Conservation (phyloP, 2,888 invertebrate species). For the Troides helena region DNA sequence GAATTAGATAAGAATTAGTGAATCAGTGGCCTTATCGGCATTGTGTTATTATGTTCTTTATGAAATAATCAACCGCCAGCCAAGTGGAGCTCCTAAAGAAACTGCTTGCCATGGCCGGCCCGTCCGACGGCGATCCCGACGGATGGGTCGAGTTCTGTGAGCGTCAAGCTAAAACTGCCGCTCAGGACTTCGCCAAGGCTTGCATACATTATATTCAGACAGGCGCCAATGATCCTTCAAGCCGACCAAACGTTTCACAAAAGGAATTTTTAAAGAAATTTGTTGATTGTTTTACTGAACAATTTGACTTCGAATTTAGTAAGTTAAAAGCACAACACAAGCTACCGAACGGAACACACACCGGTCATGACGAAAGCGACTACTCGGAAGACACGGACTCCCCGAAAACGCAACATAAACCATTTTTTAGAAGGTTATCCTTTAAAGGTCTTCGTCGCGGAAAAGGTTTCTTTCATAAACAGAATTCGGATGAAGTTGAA, state of each 20-base stretch:
- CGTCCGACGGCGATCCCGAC: slow-evolving; percentile 82
- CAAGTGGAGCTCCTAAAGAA: slow-evolving; percentile 78
- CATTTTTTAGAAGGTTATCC: slow-evolving; percentile 91
- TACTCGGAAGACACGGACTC: slow-evolving; percentile 89
- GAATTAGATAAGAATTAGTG: slow-evolving; percentile 42
- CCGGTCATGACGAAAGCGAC: slow-evolving; percentile 81
- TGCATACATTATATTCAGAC: slow-evolving; percentile 89
- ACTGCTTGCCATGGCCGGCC: slow-evolving; percentile 77
- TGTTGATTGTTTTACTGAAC: slow-evolving; percentile 90
- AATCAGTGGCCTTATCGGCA: slow-evolving; percentile 38
- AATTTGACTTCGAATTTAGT: slow-evolving; percentile 89
- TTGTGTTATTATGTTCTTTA: slow-evolving; percentile 45
- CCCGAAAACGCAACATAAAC: slow-evolving; percentile 89
- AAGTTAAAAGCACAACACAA: slow-evolving; percentile 70
- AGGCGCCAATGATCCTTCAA: slow-evolving; percentile 83
- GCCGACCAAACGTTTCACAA: slow-evolving; percentile 84
- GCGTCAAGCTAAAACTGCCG: slow-evolving; percentile 91
- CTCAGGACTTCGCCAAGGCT: slow-evolving; percentile 93
- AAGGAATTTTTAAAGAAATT: slow-evolving; percentile 90
- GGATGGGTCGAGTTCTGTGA: slow-evolving; percentile 93
- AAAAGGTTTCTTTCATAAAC: slow-evolving; percentile 92
- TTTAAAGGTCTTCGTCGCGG: slow-evolving; percentile 92
- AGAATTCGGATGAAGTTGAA: slow-evolving; percentile 92
- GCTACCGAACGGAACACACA: slow-evolving; percentile 72
- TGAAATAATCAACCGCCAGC: slow-evolving; percentile 48